Evolutionary conservation across 2,888 invertebrate species (phyloP).

Genomic region (Cremastinae sp.): DNA sequence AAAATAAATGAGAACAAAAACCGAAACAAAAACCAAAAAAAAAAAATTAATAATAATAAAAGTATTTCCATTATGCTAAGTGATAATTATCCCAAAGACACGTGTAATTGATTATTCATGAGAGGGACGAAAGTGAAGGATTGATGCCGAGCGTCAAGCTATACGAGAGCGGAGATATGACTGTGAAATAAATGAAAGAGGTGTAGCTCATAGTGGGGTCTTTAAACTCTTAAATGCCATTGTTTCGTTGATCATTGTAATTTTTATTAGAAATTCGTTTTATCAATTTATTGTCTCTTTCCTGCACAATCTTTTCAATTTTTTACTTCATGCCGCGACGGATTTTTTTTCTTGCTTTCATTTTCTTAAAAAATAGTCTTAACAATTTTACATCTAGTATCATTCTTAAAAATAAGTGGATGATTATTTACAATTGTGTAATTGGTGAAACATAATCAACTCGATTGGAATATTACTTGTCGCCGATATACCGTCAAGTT

Average conservation of each 20-base stretch:
- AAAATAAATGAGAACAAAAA: constrained; percentile 47
- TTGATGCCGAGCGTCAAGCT: constrained; percentile 21
- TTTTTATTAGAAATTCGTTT: too few species aligned
- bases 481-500: constrained; percentile 16
- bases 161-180: constrained; percentile 11
- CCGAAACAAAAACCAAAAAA: neutral
- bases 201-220: constrained; percentile 3
- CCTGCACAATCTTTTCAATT: too few species aligned
- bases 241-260: neutral
- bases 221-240: neutral
- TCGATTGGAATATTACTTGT: constrained; percentile 35
- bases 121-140: constrained; percentile 22
- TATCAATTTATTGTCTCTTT: too few species aligned
- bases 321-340: neutral
- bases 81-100: constrained; percentile 55
- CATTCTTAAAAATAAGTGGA: constrained; percentile 61
- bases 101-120: constrained; percentile 53
- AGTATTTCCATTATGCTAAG: constrained; percentile 44
- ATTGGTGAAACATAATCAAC: constrained; percentile 39
- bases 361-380: constrained; percentile 39
- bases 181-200: constrained; percentile 23
- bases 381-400: constrained; percentile 61
- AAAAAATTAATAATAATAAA: constrained; percentile 19
- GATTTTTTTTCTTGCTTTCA: constrained; percentile 12
- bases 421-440: constrained; percentile 59